phyloP scores from a whole-genome alignment of 2,113 vertebrate genomes.

The Nibea coibor region DNA sequence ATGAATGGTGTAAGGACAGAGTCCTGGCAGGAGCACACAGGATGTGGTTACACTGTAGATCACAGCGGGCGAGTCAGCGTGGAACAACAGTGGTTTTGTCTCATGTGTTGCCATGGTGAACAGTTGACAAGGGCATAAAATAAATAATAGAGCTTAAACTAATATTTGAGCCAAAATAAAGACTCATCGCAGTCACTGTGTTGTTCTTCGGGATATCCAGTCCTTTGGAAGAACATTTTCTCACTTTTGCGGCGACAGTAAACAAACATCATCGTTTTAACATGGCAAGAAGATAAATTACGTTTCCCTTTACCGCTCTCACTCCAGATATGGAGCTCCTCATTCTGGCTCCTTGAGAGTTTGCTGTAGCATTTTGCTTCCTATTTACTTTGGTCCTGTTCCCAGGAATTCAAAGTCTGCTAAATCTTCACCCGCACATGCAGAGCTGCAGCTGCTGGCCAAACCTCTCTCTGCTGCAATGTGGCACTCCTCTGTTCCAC shows the following conservation, averaged over 20 bases:
- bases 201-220: background rate
- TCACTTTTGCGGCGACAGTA: conserved; percentile 29
- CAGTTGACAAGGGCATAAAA: conserved; percentile 9
- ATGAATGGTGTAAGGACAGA: conserved; percentile 48
- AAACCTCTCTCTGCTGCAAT: conserved; percentile 37
- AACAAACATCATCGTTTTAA: conserved; percentile 24
- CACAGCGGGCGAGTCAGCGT: conserved; percentile 45
- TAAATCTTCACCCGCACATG: conserved; percentile 22
- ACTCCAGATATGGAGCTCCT: conserved; percentile 59
- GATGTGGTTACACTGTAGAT: conserved; percentile 70
- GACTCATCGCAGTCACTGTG: conserved; percentile 9
- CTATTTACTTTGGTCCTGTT: conserved; percentile 62
- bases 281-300: background rate
- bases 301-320: conserved; percentile 10
- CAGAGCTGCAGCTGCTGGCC: conserved; percentile 31
- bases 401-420: conserved; percentile 52
- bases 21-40: conserved; percentile 52
- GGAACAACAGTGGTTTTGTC: conserved; percentile 51
- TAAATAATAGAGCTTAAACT: conserved; percentile 20
- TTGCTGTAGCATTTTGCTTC: conserved; percentile 37
- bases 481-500: conserved; percentile 20
- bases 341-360: conserved; percentile 22
- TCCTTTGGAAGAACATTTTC: conserved; percentile 3
- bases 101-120: conserved; percentile 32
- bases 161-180: conserved; percentile 29